Evolutionary conservation across 64 coral and sea anemone genomes (phyloP).

Genomic region (Montipora cactus): DNA sequence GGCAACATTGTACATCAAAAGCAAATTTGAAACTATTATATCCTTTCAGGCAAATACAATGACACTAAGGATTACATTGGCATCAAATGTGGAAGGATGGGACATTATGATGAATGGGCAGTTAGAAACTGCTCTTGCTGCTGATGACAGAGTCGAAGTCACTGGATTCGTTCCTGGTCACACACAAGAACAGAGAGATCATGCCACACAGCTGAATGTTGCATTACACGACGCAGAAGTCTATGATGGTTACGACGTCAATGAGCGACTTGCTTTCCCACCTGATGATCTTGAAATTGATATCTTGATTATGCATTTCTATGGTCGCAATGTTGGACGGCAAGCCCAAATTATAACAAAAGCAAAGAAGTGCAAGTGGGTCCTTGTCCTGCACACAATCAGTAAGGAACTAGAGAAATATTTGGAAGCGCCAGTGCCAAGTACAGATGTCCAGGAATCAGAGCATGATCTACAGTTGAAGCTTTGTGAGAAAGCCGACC

Average conservation of each 20-base stretch:
- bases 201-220: slow-evolving; percentile 10
- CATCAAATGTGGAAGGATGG: slow-evolving; percentile 29
- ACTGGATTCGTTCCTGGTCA: slow-evolving; percentile 28
- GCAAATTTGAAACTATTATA: too few species aligned
- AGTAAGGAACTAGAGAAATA: slow-evolving; percentile 39
- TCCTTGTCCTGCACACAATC: slow-evolving; percentile 26
- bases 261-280: slow-evolving; percentile 9
- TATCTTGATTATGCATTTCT: slow-evolving; percentile 27
- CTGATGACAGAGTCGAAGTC: neutral
- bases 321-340: slow-evolving; percentile 18
- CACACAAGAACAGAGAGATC: slow-evolving; percentile 1
- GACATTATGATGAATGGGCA: slow-evolving; percentile 10
- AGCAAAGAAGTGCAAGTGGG: slow-evolving; percentile 25
- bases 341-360: slow-evolving; percentile 23
- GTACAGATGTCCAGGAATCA: neutral
- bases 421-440: neutral
- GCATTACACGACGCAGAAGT: slow-evolving; percentile 14
- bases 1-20: too few species aligned
- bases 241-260: neutral
- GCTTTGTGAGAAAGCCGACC: slow-evolving; percentile 16
- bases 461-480: slow-evolving; percentile 6
- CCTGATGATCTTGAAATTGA: slow-evolving; percentile 41
- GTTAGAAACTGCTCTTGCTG: neutral
- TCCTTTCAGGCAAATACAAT: too few species aligned
- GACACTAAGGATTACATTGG: neutral